phyloP scores from a whole-genome alignment of 2,113 vertebrate species.

The Notothenia coriiceps region DNA sequence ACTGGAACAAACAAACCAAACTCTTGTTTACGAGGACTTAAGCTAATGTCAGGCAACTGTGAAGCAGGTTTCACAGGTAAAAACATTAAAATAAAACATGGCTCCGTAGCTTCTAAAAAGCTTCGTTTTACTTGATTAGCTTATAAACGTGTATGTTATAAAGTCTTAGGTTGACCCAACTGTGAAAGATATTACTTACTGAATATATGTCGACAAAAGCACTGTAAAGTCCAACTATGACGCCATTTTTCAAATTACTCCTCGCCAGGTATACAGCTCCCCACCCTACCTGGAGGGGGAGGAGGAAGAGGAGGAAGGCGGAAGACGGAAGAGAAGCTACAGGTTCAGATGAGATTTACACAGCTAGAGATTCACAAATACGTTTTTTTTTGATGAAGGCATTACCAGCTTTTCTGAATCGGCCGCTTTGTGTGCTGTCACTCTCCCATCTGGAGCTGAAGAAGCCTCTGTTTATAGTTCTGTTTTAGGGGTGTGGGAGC shows the following conservation, averaged over 20 bases:
- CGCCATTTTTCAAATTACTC: slow-evolving; percentile 12
- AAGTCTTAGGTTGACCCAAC: not conserved
- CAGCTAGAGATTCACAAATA: not conserved
- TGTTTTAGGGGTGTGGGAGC: slow-evolving; percentile 26
- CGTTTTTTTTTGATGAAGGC: slow-evolving; percentile 15
- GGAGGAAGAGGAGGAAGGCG: not conserved
- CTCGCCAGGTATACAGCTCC: slow-evolving; percentile 36
- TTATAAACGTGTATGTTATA: not conserved
- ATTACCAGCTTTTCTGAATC: slow-evolving; percentile 32
- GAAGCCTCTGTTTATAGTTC: slow-evolving; percentile 34
- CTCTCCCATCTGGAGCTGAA: not conserved
- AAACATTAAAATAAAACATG: not conserved
- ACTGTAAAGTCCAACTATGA: not conserved
- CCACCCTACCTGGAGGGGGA: slow-evolving; percentile 43
- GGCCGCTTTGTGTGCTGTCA: slow-evolving; percentile 40
- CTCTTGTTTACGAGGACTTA: not conserved
- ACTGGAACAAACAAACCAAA: not conserved
- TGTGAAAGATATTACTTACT: slow-evolving; percentile 33
- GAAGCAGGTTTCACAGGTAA: not conserved
- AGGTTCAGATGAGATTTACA: not conserved
- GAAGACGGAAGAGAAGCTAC: slow-evolving; percentile 17
- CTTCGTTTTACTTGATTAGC: not conserved
- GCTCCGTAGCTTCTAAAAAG: too few relatives aligned
- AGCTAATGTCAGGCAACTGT: not conserved
- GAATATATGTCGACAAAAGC: slow-evolving; percentile 13